These are phyloP conservation scores for Trachelus tabidus DNA, from an alignment of 2,888 invertebrate species.

Conservation along the genomic window DNA sequence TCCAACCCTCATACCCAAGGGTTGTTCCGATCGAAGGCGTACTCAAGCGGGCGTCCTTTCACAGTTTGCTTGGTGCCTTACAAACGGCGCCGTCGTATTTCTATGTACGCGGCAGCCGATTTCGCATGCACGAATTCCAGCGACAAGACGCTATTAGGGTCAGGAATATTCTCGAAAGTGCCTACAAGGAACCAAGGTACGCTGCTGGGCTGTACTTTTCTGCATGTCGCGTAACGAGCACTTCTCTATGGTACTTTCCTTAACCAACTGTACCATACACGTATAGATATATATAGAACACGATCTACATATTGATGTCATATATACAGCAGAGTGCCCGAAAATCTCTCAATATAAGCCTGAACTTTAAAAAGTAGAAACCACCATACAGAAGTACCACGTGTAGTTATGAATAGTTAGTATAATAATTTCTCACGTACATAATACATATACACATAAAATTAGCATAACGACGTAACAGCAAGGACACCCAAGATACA, in stretches of 20 bases:
- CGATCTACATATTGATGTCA: background rate
- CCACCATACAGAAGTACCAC: background rate
- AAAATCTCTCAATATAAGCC: background rate
- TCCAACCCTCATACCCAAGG: too few species aligned
- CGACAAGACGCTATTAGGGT: conserved; percentile 14
- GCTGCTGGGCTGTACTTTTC: background rate
- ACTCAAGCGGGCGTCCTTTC: background rate
- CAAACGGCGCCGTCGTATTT: background rate
- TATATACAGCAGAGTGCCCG: background rate
- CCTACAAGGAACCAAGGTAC: background rate
- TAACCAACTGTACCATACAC: background rate
- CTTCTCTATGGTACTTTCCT: background rate
- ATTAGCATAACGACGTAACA: background rate
- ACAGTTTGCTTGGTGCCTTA: background rate
- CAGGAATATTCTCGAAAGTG: conserved; percentile 21
- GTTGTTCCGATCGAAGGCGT: background rate
- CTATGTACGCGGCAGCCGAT: conserved; percentile 6
- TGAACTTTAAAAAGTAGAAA: background rate
- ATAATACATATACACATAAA: background rate
- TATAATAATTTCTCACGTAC: background rate
- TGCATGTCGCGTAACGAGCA: background rate
- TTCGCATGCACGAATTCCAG: conserved; percentile 21
- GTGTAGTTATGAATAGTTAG: background rate
- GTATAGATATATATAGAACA: background rate
- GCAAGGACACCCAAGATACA: background rate